phyloP scores from a whole-genome alignment of 2,888 invertebrate genomes.

The Eristalis arbustorum region DNA sequence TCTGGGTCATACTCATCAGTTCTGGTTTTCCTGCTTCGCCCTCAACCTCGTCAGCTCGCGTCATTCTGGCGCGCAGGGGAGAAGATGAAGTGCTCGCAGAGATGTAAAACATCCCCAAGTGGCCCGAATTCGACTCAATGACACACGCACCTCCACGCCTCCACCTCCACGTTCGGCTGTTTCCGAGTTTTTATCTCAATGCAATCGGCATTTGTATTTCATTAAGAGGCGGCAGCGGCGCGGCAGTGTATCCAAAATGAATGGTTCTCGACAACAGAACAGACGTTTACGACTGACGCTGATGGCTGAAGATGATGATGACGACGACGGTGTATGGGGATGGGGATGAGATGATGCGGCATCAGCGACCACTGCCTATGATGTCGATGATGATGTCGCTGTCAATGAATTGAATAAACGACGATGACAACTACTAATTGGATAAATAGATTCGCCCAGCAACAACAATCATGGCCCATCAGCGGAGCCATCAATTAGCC shows the following conservation, averaged over 20 bases:
- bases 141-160: constrained; percentile 4
- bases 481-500: constrained; percentile 56
- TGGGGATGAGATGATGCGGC: background rate
- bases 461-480: constrained; percentile 29
- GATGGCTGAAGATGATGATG: background rate
- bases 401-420: constrained; percentile 11
- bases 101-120: constrained; percentile 34
- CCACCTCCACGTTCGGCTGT: background rate
- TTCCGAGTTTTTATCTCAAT: background rate
- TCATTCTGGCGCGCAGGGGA: background rate
- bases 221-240: constrained; percentile 6
- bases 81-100: background rate
- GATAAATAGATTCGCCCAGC: constrained; percentile 21
- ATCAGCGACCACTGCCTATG: background rate
- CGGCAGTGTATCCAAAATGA: constrained; percentile 1
- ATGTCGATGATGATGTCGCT: constrained; percentile 18
- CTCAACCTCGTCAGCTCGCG: background rate
- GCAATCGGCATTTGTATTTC: constrained; percentile 29
- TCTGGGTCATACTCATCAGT: constrained; percentile 52
- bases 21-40: constrained; percentile 5
- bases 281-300: constrained; percentile 2
- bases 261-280: constrained; percentile 10
- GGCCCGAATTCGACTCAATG: constrained; percentile 35
- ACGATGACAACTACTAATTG: constrained; percentile 39
- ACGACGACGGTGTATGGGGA: background rate